These are phyloP conservation scores for Staurois parvus DNA, from an alignment of 2,797 vertebrate genomes.

Conservation along the genomic window DNA sequence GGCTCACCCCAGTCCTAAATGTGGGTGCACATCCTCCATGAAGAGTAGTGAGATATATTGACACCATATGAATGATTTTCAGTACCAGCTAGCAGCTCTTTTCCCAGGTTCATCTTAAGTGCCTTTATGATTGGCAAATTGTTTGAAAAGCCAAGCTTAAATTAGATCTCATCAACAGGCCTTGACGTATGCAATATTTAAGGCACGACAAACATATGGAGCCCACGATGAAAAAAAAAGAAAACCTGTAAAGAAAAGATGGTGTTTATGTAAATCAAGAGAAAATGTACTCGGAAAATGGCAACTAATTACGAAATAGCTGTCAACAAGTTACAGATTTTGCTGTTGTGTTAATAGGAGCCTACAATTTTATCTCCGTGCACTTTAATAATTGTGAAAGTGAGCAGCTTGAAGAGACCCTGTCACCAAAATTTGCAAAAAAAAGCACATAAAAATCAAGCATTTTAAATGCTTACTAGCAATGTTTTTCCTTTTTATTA, in stretches of 20 bases:
- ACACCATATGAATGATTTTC: neutral
- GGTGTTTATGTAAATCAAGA: neutral
- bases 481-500: too few species aligned
- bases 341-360: neutral
- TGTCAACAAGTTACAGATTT: neutral
- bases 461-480: too few species aligned
- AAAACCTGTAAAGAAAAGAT: neutral
- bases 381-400: neutral
- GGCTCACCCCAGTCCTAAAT: neutral
- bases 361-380: neutral
- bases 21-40: neutral
- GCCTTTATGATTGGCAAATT: neutral
- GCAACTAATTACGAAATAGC: neutral
- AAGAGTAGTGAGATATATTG: too few species aligned
- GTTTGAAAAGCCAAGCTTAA: neutral
- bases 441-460: too few species aligned
- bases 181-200: neutral
- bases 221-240: too few species aligned
- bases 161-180: neutral
- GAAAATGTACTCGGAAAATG: neutral
- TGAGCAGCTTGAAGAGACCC: neutral
- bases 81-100: neutral
- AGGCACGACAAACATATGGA: neutral
- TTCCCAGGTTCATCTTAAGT: neutral
- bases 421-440: neutral